Conservation (phyloP, 30 jellyfish, hydroid and myxozoan genomes). For the Pelagia noctiluca region DNA sequence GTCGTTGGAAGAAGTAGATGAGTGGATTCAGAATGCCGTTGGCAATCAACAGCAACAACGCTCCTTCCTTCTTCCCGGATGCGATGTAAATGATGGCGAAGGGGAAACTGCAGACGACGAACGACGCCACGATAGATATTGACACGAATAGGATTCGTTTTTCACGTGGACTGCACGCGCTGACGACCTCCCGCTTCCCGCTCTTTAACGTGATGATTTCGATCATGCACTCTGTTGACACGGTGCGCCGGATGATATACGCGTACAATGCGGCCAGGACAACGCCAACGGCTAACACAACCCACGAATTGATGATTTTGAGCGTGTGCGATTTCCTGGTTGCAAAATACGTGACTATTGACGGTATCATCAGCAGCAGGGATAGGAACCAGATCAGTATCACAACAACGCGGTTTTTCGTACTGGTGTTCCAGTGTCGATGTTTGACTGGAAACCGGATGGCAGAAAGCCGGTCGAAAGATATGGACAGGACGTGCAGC, state of each 20-base stretch:
- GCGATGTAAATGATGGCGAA: slow-evolving; percentile 51
- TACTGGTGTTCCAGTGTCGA: slow-evolving; percentile 64
- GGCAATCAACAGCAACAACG: slow-evolving; percentile 31
- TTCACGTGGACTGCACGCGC: slow-evolving; percentile 81
- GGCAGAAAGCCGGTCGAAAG: slow-evolving; percentile 65
- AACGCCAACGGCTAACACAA: slow-evolving; percentile 46
- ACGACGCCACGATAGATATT: slow-evolving; percentile 56
- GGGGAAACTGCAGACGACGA: slow-evolving; percentile 66
- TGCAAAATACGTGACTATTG: slow-evolving; percentile 7
- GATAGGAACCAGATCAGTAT: slow-evolving; percentile 48
- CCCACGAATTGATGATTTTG: slow-evolving; percentile 26
- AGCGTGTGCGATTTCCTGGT: not conserved
- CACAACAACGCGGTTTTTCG: slow-evolving; percentile 33
- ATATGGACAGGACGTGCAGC: slow-evolving; percentile 69
- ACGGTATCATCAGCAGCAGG: slow-evolving; percentile 26
- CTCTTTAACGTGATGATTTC: slow-evolving; percentile 55
- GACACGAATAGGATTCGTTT: slow-evolving; percentile 64
- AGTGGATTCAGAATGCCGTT: slow-evolving; percentile 70
- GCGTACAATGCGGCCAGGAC: slow-evolving; percentile 52
- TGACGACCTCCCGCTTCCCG: slow-evolving; percentile 66
- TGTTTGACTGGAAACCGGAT: slow-evolving; percentile 71
- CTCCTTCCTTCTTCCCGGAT: not conserved
- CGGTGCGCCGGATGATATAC: slow-evolving; percentile 66
- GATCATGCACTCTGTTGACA: slow-evolving; percentile 65
- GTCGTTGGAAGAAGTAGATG: slow-evolving; percentile 68